Conservation (phyloP, 2,797 vertebrate genomes). For the Nannoperca obscura region DNA sequence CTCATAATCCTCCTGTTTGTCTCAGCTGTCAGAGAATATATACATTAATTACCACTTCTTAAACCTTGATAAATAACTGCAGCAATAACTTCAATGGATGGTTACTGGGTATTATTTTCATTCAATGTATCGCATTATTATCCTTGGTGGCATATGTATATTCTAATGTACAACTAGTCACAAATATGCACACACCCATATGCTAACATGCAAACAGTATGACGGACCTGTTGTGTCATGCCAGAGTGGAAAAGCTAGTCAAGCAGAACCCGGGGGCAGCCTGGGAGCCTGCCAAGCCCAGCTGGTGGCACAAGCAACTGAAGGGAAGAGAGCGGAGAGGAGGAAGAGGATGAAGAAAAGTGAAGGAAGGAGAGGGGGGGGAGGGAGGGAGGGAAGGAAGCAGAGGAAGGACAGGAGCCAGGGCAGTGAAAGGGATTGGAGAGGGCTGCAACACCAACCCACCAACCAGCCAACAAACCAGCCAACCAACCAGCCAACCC, state of each 20-base stretch:
- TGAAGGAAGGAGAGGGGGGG: slow-evolving; percentile 5
- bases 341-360: slow-evolving; percentile 44
- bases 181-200: not conserved
- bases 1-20: slow-evolving; percentile 31
- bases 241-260: slow-evolving; percentile 73
- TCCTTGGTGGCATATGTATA: not conserved
- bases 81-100: slow-evolving; percentile 31
- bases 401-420: slow-evolving; percentile 33
- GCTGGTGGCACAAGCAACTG: slow-evolving; percentile 64
- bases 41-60: slow-evolving; percentile 2
- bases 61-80: slow-evolving; percentile 21
- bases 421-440: slow-evolving; percentile 30
- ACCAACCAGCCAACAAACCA: too few relatives aligned
- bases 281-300: slow-evolving; percentile 73
- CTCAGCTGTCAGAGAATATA: slow-evolving; percentile 8
- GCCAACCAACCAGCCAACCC: too few relatives aligned
- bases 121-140: slow-evolving; percentile 26
- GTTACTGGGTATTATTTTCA: slow-evolving; percentile 32
- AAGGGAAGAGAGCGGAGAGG: slow-evolving; percentile 42
- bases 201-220: slow-evolving; percentile 49
- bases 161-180: slow-evolving; percentile 11
- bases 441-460: slow-evolving; percentile 22
- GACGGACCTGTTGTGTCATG: slow-evolving; percentile 65
- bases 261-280: slow-evolving; percentile 74
- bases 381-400: slow-evolving; percentile 13